Conservation (phyloP, 2,797 vertebrate genomes). For the Enteromius fasciolatus region DNA sequence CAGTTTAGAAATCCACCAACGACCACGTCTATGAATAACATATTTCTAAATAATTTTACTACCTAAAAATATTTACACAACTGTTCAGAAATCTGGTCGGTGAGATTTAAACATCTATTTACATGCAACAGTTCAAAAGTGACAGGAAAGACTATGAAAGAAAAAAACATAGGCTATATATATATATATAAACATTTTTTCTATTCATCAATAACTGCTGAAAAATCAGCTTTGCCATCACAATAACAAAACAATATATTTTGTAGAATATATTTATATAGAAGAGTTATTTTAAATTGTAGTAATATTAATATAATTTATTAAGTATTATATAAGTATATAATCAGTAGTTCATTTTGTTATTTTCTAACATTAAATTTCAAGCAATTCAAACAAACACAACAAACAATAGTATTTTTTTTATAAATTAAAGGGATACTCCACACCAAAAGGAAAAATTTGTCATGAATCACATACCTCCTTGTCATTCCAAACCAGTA, state of each 20-base stretch:
- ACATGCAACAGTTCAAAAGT: not conserved
- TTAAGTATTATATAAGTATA: no score
- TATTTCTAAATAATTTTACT: not conserved
- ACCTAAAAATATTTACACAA: not conserved
- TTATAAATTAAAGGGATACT: no score
- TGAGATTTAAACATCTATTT: not conserved
- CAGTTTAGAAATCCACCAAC: not conserved
- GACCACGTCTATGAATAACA: not conserved
- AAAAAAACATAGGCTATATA: not conserved
- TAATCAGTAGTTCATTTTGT: not conserved
- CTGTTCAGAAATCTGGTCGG: not conserved
- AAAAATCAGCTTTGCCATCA: not conserved
- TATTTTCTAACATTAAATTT: not conserved
- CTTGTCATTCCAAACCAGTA: no score
- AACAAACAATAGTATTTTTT: not conserved
- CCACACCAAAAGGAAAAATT: no score
- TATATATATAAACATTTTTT: no score
- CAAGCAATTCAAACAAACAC: not conserved
- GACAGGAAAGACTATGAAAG: not conserved
- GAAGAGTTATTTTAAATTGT: not conserved
- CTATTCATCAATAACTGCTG: not conserved
- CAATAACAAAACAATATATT: not conserved
- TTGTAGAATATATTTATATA: not conserved
- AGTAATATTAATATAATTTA: not conserved
- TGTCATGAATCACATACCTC: no score